Base-by-base conservation (phyloP, 1,140 invertebrate species). In the Eurosta solidaginis region DNA sequence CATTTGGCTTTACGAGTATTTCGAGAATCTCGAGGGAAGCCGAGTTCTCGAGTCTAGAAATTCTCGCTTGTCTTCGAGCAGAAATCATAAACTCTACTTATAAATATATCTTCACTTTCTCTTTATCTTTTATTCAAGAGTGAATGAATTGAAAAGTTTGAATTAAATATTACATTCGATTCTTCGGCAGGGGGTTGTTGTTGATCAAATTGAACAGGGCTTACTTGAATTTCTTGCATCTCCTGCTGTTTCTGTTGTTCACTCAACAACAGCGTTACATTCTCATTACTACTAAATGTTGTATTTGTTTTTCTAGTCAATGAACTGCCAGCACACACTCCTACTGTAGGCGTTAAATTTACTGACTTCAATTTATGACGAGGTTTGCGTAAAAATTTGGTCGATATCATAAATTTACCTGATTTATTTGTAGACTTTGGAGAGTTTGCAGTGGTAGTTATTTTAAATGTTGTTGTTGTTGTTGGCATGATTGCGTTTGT, bases 111-210 rank as follows among this genome's bases (percentile, higher is more conserved):
- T 20, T 22, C 10, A 44, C 44, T 74, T 74, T 40, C 10, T 49
- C 29, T 22, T 45, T 45, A 45, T 45, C 29, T 83, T 77, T 86
- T 86, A 82, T 87, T 86, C 78, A 87, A 82, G 79, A 87, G 76
- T 76, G 86, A 87, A 80, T 87, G 84, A 54, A 87, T 87, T 77
- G 86, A 87, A 81, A 87, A 87, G 83, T 87, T 85, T 84, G 59
- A 52, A 76, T 85, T 87, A 75, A 86, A 85, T 84, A 87, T 87
- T 79, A 85, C 84, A 80, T 86, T 86, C 78, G 84, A 83, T 82
- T 87, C 86, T 78, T 86, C 84, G 74, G 78, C 82, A 78, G 78
- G 81, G 25, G 27, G 5, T 80, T 81, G 68, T 73, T 40, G 17
- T 40, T 68, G 59, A 29, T 47, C 12, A 3, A 33, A 10, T 22